Base-by-base conservation (phyloP, 2,113 vertebrate genomes). In the Tympanuchus pallidicinctus region DNA sequence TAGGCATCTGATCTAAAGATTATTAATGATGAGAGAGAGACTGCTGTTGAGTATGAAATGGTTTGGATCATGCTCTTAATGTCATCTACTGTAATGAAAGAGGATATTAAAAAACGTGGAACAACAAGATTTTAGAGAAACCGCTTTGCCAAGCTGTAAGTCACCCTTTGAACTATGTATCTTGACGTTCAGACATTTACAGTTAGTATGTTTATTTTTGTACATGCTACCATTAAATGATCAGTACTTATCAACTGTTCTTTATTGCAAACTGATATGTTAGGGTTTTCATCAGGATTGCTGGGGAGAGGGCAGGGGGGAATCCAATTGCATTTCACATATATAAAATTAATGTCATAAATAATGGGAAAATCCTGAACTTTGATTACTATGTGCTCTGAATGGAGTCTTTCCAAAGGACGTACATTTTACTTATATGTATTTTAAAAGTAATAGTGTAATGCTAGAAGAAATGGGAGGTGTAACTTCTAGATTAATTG, bases 311-410 rank as follows among this genome's bases (percentile, higher is more conserved):
- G n/a, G 22, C 22, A 64, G 18, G 32, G 30, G 76, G 16, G 6
- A 19, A 88, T 42, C 7, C 4, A 30, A 45, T 27, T 70, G 30
- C 48, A 50, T 88, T 92, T 86, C 72, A 82, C 50, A 42, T 11
- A 42, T 16, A 84, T 25, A 7, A 64, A 93, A 81, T 65, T 63
- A 76, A 40, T 91, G 73, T 80, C 60, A 91, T 83, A 92, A 91
- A 70, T 83, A 63, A 78, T 2, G 5, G 85, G 89, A 40, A 71
- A 78, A 8, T 82, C 27, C 27, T 50, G 3, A 64, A 60, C 20
- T 88, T 77, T 43, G 45, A 60, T 52, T 22, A 40, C 6, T 74
- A 0, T 70, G 27, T 74, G 82, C 88, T 86, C 52, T 78, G 28
- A 86, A 54, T 30, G 19, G 25, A 66, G 40, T 64, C 16, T 71